Evolutionary conservation across 2,797 vertebrate species (phyloP), one percentile per base, ranked within the genome.

Genomic region (Pterois miles): DNA sequence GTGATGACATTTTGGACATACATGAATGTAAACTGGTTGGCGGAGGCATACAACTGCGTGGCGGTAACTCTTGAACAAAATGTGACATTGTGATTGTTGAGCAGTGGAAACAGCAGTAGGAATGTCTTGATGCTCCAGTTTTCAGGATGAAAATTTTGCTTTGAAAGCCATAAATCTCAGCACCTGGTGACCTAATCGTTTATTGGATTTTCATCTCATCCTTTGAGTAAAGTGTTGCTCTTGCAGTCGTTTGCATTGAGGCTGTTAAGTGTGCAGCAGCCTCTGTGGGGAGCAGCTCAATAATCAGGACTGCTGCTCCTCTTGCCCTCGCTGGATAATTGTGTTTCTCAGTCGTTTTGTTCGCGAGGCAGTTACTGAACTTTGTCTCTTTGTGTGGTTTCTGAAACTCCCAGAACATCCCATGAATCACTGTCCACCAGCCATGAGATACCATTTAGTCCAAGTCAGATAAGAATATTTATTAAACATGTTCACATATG

Each of bases 401-500:
- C 27, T 43, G 10, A 58, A 65, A 52, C 38, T 38, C 29, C 20
- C 38, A 46, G 16, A 60, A 20, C 33, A 6, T 66, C 33, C 4
- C 23, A 36, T 65, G 65, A 64, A 60, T 65, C 25, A 29, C 25
- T 9, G 25, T 52, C 50, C 25, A 4, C 46, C 46, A 48, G 46
- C 46, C n/a, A 48, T n/a, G 46, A 48, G 46, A 13, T 20, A 48
- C 46, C 14, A 48, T n/a, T n/a, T 48, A 20, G 46, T 48, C 46
- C 1, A 48, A 48, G 6, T 48, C 18, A 40, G 60, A 74, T n/a
- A n/a, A 20, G 66, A 66, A 63, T 58, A 40, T 69, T 73, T 50
- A 80, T 71, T 27, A 78, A 78, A 81, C 43, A 58, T 40, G 33
- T n/a, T 56, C 58, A 65, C 33, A 16, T 23, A 29, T 58, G 53